phyloP scores from a whole-genome alignment of 2,113 vertebrate species.

The Fulmarus glacialis region DNA sequence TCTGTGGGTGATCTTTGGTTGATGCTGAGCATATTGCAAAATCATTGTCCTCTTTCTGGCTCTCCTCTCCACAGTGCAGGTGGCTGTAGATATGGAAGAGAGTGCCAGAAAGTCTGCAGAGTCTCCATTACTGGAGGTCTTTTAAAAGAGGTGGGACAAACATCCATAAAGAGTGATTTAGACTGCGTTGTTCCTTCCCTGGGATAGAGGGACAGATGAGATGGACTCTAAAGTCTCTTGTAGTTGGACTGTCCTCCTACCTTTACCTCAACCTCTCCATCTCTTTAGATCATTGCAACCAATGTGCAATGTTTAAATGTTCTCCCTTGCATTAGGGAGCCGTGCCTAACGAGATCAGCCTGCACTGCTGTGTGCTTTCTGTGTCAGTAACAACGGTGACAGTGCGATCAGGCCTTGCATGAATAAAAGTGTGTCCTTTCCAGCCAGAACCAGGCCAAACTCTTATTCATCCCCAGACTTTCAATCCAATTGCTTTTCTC shows the following conservation, averaged over 20 bases:
- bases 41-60: background rate
- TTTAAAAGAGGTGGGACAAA: background rate
- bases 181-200: background rate
- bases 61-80: background rate
- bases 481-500: background rate
- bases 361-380: background rate
- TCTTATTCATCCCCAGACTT: background rate
- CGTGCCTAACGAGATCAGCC: background rate
- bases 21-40: background rate
- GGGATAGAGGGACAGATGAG: background rate
- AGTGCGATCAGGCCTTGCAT: background rate
- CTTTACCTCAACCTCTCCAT: background rate
- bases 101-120: background rate
- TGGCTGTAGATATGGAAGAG: background rate
- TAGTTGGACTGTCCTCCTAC: background rate
- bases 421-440: background rate
- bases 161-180: background rate
- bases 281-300: background rate
- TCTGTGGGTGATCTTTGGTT: background rate
- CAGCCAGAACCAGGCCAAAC: background rate
- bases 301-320: background rate
- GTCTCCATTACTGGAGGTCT: background rate
- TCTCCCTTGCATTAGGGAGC: background rate
- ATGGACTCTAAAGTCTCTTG: background rate
- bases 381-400: background rate